Percentiles rank a stretch among this genome's conserved stretches.
phyloP scores from a whole-genome alignment of 2,888 invertebrate genomes.

The Tubiluchus corallicola region DNA sequence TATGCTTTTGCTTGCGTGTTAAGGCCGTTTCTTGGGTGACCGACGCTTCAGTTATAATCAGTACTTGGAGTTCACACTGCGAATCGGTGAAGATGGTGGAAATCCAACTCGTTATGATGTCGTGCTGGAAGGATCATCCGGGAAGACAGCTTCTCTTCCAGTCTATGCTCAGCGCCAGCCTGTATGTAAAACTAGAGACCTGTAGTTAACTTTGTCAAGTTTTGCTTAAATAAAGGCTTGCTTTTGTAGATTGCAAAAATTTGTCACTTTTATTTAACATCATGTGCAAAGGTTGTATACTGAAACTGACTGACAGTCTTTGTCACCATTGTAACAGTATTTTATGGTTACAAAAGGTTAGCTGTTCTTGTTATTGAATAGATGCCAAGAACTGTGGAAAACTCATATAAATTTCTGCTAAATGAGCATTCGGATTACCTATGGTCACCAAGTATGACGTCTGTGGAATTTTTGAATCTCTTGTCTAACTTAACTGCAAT shows the following conservation, averaged over 20 bases:
- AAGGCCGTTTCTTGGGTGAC: slow-evolving; percentile 41
- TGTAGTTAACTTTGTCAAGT: too few species aligned
- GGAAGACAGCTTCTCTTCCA: slow-evolving; percentile 56
- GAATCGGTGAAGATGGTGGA: slow-evolving; percentile 55
- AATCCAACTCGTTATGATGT: slow-evolving; percentile 53
- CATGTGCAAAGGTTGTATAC: too few species aligned
- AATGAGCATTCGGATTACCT: slow-evolving; percentile 80
- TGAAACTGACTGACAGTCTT: too few species aligned
- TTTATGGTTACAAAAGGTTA: too few species aligned
- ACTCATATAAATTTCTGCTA: slow-evolving; percentile 61
- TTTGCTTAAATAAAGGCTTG: too few species aligned
- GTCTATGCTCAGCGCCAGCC: slow-evolving; percentile 78
- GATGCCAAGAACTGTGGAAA: slow-evolving; percentile 22
- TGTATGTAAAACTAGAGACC: too few species aligned
- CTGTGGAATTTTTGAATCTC: slow-evolving; percentile 75
- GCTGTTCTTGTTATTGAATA: not conserved
- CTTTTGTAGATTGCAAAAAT: too few species aligned
- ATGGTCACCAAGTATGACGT: slow-evolving; percentile 76
- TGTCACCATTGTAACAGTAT: too few species aligned
- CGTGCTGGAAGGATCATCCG: slow-evolving; percentile 65
- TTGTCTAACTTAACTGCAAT: slow-evolving; percentile 82
- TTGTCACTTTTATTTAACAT: too few species aligned
- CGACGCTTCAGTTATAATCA: slow-evolving; percentile 88
- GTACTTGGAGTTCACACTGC: slow-evolving; percentile 65
- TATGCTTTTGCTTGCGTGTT: too few species aligned